Base-by-base conservation (phyloP, 2,113 vertebrate genomes). In the Tachuris rubrigastra region DNA sequence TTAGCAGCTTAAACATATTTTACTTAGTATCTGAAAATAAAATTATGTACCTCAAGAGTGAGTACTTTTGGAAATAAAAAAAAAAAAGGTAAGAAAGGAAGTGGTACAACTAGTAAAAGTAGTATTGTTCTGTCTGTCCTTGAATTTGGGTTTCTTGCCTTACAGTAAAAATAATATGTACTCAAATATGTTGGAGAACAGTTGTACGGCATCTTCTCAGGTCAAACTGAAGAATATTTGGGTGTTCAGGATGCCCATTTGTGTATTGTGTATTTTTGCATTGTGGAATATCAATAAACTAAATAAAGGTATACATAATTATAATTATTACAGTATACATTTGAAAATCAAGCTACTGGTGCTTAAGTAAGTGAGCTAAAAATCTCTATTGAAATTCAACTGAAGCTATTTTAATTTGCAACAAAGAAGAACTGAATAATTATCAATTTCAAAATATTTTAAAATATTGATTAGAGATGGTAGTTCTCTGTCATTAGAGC, bases 251-350 rank as follows among this genome's bases (percentile, higher is more conserved):
- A 73, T 77, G 46, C 9, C 42, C 23, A 63, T 46, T 55, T 1
- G 0, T 33, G 23, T 23, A n/a, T 8, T n/a, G n/a, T n/a, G n/a
- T n/a, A 63, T 46, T 55, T 1, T 0, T 33, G 23, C 21, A n/a
- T 8, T n/a, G 25, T 55, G 20, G 46, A 77, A 53, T 19, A 59
- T 17, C 31, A 68, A 10, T n/a, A 73, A 46, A 69, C 20, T 30
- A 74, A 72, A 75, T 28, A 1, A 75, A 67, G 10, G 7, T 30
- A 46, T 23, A 53, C 0, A 20, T 58, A 41, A 68, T 3, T 21
- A 37, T n/a, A 73, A 42, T 52, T 80, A 59, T 69, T 55, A 82
- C 20, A 53, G 4, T 16, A 42, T 19, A 47, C 9, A 73, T 18
- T 14, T 59, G 53, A 84, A 14, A 27, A 71, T 39, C 15, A 82